A percentile compares a stretch with the other conserved stretches of the same genome.
These are phyloP conservation scores for Syngnathus scovelli DNA, from an alignment of 2,113 vertebrate species.

Conservation along the genomic window DNA sequence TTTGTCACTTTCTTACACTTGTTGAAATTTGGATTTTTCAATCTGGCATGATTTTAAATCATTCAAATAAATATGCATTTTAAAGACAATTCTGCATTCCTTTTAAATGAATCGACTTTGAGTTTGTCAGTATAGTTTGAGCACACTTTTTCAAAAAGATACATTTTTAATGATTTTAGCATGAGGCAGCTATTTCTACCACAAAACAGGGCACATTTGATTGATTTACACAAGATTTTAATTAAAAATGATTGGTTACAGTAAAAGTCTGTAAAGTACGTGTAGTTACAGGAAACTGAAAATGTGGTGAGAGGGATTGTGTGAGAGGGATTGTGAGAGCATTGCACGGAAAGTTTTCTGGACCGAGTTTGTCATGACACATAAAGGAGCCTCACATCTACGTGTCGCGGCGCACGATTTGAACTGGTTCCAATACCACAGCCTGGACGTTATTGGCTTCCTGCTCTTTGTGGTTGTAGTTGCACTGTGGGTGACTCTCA, in stretches of 20 bases:
- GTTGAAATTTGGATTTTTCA: too few relatives aligned
- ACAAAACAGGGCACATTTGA: background rate
- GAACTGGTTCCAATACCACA: conserved; percentile 91
- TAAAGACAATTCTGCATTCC: too few relatives aligned
- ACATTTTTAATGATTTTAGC: background rate
- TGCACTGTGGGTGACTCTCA: conserved; percentile 63
- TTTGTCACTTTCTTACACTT: too few relatives aligned
- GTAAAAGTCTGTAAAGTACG: background rate
- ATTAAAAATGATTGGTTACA: background rate
- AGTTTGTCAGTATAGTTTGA: background rate
- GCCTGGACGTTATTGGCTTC: conserved; percentile 81
- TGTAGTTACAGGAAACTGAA: background rate
- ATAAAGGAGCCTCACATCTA: conserved; percentile 85
- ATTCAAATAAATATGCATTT: too few relatives aligned
- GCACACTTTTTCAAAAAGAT: background rate
- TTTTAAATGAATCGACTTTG: background rate
- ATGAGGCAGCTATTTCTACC: background rate
- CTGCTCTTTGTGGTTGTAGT: conserved; percentile 59
- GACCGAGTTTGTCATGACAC: conserved; percentile 89
- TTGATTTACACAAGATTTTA: background rate
- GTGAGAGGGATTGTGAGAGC: too few relatives aligned
- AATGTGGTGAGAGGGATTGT: background rate
- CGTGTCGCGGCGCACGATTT: conserved; percentile 80
- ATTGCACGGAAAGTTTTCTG: conserved; percentile 64
- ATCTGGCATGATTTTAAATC: too few relatives aligned